Evolutionary conservation across 2,888 invertebrate genomes (phyloP).

Genomic region (Mythimna ferrago): DNA sequence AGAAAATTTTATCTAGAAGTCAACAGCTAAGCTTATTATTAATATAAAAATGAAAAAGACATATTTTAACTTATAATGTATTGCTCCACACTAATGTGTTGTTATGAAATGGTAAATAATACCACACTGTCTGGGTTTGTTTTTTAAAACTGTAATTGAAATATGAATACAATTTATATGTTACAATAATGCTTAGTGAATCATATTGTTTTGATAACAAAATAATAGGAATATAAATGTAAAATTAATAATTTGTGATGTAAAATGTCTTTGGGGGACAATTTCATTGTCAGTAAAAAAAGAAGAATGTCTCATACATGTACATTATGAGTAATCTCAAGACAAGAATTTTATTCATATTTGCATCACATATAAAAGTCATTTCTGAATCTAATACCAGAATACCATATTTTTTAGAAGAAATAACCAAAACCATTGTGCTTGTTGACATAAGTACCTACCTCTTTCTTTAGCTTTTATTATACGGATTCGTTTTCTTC

Average conservation of each 20-base stretch:
- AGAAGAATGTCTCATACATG: not conserved
- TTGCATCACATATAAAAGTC: not conserved
- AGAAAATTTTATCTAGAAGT: constrained; percentile 45
- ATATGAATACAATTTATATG: too few species aligned
- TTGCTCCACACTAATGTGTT: too few species aligned
- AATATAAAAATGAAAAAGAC: not conserved
- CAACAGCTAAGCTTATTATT: not conserved
- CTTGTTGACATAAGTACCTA: constrained; percentile 1
- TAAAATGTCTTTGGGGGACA: too few species aligned
- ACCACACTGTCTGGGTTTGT: too few species aligned
- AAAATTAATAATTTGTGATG: too few species aligned
- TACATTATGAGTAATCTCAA: not conserved
- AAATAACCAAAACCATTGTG: not conserved
- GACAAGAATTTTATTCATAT: not conserved
- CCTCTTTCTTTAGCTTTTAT: constrained; percentile 91
- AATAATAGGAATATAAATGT: too few species aligned
- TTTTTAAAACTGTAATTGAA: too few species aligned
- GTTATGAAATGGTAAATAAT: too few species aligned
- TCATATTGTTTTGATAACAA: too few species aligned
- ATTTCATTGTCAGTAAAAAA: not conserved
- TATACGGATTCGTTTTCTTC: constrained; percentile 93
- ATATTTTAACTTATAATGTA: too few species aligned
- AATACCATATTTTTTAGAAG: not conserved
- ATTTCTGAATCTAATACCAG: not conserved
- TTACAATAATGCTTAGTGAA: too few species aligned